phyloP scores from a whole-genome alignment of 2,888 invertebrate genomes.

The Drosophila leonis region DNA sequence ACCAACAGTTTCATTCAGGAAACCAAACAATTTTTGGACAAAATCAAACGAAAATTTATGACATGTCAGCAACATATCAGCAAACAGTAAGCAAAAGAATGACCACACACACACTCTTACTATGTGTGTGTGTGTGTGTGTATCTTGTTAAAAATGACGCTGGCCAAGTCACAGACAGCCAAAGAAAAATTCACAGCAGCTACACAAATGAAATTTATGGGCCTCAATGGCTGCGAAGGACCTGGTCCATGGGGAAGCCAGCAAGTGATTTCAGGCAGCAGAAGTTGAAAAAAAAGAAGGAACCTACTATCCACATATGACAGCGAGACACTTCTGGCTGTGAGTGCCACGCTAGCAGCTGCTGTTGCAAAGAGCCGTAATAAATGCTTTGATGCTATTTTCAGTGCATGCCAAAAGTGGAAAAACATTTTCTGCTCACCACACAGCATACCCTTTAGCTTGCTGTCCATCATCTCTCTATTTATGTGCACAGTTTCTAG shows the following conservation, averaged over 20 bases:
- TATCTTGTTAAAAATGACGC: conserved; percentile 60
- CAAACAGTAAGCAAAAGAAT: conserved; percentile 28
- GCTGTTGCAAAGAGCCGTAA: conserved; percentile 61
- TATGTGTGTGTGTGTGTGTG: conserved; percentile 15
- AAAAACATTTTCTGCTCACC: conserved; percentile 58
- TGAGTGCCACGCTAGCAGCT: conserved; percentile 24
- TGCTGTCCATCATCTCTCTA: neutral
- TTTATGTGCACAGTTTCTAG: conserved; percentile 28
- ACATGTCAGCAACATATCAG: conserved; percentile 56
- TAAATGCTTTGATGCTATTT: conserved; percentile 81
- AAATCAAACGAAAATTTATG: conserved; percentile 67
- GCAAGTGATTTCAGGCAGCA: neutral
- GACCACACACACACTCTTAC: conserved; percentile 10
- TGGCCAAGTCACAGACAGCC: conserved; percentile 64
- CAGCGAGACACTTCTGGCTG: conserved; percentile 40
- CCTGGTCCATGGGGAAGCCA: neutral
- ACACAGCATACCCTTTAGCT: neutral
- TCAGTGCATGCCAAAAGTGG: conserved; percentile 73
- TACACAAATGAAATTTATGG: conserved; percentile 53
- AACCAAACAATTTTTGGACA: conserved; percentile 30
- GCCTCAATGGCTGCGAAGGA: conserved; percentile 35
- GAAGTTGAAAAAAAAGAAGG: neutral
- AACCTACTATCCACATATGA: conserved; percentile 47
- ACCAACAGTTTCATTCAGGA: conserved; percentile 31
- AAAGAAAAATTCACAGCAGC: conserved; percentile 42